phyloP scores from a whole-genome alignment of 2,797 vertebrate species.

The Cetoscarus ocellatus region DNA sequence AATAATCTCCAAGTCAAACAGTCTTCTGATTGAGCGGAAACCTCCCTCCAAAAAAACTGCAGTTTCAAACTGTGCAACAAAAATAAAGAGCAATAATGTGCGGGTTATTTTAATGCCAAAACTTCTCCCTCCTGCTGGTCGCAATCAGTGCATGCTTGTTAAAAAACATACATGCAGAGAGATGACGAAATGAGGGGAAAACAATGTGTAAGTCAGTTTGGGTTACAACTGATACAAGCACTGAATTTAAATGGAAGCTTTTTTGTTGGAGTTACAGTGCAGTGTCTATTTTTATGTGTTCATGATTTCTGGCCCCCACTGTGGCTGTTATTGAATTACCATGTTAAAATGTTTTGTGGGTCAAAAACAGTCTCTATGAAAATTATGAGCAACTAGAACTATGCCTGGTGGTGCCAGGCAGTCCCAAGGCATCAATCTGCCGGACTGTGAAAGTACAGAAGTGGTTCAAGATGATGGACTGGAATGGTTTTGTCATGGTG shows the following conservation, averaged over 20 bases:
- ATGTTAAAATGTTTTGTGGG: no score
- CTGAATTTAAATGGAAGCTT: conserved; percentile 18
- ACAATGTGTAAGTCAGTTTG: conserved; percentile 40
- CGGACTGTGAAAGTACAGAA: no score
- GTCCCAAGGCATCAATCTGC: no score
- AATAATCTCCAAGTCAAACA: conserved; percentile 41
- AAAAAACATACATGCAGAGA: conserved; percentile 36
- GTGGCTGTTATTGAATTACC: no score
- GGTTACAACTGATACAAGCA: conserved; percentile 9
- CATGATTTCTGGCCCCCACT: no score
- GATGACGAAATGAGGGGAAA: conserved; percentile 31
- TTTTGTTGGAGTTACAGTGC: conserved; percentile 15
- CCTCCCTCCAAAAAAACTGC: conserved; percentile 15
- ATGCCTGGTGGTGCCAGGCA: no score
- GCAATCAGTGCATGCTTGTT: conserved; percentile 53
- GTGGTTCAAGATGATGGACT: no score
- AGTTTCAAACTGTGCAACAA: conserved; percentile 53
- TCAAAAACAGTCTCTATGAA: no score
- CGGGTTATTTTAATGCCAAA: conserved; percentile 50
- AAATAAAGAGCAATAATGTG: conserved; percentile 51
- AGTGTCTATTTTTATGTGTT: no score
- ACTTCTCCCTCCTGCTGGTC: conserved; percentile 36
- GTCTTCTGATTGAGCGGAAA: conserved; percentile 44
- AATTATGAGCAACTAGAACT: no score
- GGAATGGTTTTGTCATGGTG: no score